A percentile compares a stretch with the other conserved stretches of the same genome.
Evolutionary conservation across 2,888 invertebrate genomes (phyloP).

Genomic region (Synanthedon vespiformis): DNA sequence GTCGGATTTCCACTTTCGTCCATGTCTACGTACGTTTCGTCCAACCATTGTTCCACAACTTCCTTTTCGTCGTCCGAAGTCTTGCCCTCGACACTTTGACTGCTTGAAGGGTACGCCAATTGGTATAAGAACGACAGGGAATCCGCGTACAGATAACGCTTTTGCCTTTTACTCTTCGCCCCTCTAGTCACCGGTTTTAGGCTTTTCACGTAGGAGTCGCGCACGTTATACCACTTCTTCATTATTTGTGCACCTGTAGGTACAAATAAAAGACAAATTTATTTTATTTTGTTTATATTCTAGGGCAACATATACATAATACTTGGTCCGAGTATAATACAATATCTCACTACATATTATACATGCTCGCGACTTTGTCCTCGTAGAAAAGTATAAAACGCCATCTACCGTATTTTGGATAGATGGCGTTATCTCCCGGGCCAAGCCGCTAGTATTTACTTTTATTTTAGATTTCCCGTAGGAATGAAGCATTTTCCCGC

Average conservation of each 20-base stretch:
- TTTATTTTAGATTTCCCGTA: too few relatives aligned
- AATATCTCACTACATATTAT: too few relatives aligned
- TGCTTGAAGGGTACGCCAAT: not conserved
- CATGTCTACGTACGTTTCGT: conserved; percentile 6
- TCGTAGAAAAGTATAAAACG: too few relatives aligned
- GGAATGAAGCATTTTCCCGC: too few relatives aligned
- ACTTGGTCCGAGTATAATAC: too few relatives aligned
- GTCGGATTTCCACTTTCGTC: conserved; percentile 3
- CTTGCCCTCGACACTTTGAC: conserved; percentile 8
- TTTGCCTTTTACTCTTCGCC: conserved; percentile 6
- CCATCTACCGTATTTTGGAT: too few relatives aligned
- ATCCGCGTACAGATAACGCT: conserved; percentile 31
- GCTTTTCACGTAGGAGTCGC: conserved; percentile 36
- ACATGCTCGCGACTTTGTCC: too few relatives aligned
- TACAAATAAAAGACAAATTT: conserved; percentile 2
- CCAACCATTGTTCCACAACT: conserved; percentile 28
- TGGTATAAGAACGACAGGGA: conserved; percentile 25
- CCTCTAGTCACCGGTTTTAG: conserved; percentile 9
- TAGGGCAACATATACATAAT: too few relatives aligned
- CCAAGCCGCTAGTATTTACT: too few relatives aligned
- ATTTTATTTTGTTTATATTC: too few relatives aligned
- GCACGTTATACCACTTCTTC: conserved; percentile 35
- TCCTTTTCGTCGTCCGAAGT: conserved; percentile 15
- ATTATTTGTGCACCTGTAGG: conserved; percentile 30
- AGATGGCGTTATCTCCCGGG: too few relatives aligned